phyloP scores from a whole-genome alignment of 2,113 vertebrate genomes.

The Canis aureus region DNA sequence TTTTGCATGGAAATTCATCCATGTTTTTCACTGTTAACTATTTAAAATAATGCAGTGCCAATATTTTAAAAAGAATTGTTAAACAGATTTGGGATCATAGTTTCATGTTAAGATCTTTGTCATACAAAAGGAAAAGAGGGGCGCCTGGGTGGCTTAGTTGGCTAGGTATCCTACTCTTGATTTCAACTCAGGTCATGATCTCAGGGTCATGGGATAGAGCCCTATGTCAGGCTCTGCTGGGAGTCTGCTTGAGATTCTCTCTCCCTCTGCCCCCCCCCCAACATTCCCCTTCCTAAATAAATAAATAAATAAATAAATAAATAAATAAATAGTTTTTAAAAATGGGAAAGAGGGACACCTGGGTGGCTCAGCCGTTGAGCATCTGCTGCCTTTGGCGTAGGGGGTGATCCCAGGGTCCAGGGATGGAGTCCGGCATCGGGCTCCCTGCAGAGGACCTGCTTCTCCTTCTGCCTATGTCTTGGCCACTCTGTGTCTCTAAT shows the following conservation, averaged over 20 bases:
- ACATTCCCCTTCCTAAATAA: not conserved
- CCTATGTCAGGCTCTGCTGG: not conserved
- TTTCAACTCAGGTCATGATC: not conserved
- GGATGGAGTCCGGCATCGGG: no score
- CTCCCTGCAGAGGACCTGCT: no score
- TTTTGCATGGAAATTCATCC: slow-evolving; percentile 7
- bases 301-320: not conserved
- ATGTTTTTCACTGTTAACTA: slow-evolving; percentile 16
- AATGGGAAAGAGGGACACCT: not conserved
- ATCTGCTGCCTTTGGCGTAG: no score
- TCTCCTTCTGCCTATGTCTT: no score
- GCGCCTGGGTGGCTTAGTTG: not conserved
- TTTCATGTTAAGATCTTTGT: slow-evolving; percentile 27
- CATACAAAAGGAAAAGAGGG: not conserved
- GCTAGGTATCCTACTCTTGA: not conserved
- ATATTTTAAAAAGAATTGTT: not conserved
- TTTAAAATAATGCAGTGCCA: slow-evolving; percentile 27
- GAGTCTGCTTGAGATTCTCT: not conserved
- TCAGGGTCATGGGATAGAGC: not conserved
- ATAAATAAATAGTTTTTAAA: not conserved
- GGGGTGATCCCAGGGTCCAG: no score
- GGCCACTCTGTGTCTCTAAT: no score
- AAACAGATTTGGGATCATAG: not conserved
- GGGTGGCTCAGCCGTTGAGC: no score
- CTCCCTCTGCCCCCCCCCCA: not conserved